Percentiles rank a stretch among this genome's conserved stretches.
These are phyloP conservation scores for Nephrotoma flavescens DNA, from an alignment of 2,888 invertebrate species.

Conservation along the genomic window DNA sequence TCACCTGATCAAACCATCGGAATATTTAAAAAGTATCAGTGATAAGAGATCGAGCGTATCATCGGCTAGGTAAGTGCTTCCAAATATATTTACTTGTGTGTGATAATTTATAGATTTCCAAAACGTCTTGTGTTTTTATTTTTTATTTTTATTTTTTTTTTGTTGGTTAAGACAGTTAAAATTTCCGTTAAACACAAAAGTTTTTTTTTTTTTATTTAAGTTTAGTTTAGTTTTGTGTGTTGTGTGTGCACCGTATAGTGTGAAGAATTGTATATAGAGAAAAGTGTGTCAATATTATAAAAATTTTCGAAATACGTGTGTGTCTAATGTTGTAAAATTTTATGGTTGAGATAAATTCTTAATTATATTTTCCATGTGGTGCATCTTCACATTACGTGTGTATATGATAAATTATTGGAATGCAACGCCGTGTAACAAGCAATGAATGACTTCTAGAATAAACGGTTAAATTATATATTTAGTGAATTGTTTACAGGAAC, in stretches of 20 bases:
- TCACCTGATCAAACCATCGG: slow-evolving; percentile 81
- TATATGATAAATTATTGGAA: background rate
- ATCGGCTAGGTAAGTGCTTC: slow-evolving; percentile 30
- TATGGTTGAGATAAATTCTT: background rate
- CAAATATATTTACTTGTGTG: slow-evolving; percentile 5
- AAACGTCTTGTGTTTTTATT: background rate
- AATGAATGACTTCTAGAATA: background rate
- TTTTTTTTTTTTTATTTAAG: background rate
- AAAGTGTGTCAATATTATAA: background rate
- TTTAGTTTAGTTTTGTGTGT: background rate
- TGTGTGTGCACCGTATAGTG: background rate
- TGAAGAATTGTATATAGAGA: background rate
- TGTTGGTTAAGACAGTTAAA: background rate
- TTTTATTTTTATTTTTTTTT: background rate
- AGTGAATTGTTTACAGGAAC: background rate
- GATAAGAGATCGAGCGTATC: slow-evolving; percentile 37
- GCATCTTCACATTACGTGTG: background rate
- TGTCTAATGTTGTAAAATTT: background rate
- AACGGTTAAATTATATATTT: background rate
- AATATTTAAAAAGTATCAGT: slow-evolving; percentile 76
- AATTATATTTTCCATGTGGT: background rate
- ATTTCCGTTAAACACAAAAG: background rate
- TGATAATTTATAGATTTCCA: background rate
- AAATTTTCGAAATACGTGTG: background rate
- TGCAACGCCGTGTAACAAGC: background rate